Evolutionary conservation across 2,888 invertebrate species (phyloP).

Genomic region (Steinernema hermaphroditum): DNA sequence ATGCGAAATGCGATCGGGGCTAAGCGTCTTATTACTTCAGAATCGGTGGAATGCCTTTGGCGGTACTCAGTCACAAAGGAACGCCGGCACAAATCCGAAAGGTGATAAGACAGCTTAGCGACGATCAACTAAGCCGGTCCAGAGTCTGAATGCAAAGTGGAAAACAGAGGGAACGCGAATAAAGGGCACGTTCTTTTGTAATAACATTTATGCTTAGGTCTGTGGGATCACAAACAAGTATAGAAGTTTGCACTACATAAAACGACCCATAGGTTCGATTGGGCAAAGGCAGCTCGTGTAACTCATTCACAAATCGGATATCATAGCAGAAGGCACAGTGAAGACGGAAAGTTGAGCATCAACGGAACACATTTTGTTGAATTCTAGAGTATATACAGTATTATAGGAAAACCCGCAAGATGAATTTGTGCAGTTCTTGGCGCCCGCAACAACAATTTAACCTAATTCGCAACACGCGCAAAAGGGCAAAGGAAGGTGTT

Average conservation of each 20-base stretch:
- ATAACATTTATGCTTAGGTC: conserved; percentile 20
- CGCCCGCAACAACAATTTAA: conserved; percentile 16
- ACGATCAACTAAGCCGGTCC: conserved; percentile 8
- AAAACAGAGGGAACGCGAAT: not conserved
- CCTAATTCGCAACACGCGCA: conserved; percentile 12
- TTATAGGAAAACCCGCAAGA: conserved; percentile 10
- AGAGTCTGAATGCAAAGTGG: not conserved
- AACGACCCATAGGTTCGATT: not conserved
- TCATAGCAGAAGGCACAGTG: not conserved
- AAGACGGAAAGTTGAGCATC: not conserved
- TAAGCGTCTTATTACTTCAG: conserved; percentile 21
- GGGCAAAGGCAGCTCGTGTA: not conserved
- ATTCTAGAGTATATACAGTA: conserved; percentile 8
- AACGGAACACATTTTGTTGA: not conserved
- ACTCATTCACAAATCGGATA: too few relatives aligned
- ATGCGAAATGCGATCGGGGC: conserved; percentile 4
- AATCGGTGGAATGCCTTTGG: conserved; percentile 24
- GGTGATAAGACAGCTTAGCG: conserved; percentile 29
- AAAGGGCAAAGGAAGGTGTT: not conserved
- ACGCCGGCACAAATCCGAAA: conserved; percentile 18
- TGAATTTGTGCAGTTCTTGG: not conserved
- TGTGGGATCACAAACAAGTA: not conserved
- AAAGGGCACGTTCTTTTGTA: not conserved
- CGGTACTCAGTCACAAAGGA: conserved; percentile 12
- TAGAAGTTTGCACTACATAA: conserved; percentile 1